These are phyloP conservation scores for Pegea sp. DNA, from an alignment of 23 tunicate species.

Conservation along the genomic window DNA sequence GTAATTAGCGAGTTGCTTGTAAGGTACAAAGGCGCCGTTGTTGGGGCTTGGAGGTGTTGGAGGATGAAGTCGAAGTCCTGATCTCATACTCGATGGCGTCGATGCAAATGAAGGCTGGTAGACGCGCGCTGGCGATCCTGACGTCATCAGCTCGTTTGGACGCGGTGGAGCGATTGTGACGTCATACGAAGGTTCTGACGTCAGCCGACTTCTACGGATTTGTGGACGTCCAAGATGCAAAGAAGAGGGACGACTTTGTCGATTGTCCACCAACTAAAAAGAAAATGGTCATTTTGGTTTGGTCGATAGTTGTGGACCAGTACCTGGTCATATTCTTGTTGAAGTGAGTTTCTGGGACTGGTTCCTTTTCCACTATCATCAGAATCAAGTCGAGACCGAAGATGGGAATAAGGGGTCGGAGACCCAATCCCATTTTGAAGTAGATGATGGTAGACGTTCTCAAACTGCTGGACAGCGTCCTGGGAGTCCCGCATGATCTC, in stretches of 20 bases:
- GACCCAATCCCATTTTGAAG: slow-evolving; percentile 3
- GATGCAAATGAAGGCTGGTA: too few species aligned
- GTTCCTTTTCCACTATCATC: slow-evolving; percentile 85
- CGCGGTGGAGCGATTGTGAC: too few species aligned
- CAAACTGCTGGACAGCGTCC: slow-evolving; percentile 17
- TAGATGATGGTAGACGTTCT: slow-evolving; percentile 13
- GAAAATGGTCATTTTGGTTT: too few species aligned
- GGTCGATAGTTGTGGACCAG: too few species aligned
- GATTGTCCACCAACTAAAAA: too few species aligned
- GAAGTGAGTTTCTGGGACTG: slow-evolving; percentile 62
- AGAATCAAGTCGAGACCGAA: slow-evolving; percentile 30
- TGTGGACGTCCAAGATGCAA: slow-evolving; percentile 10
- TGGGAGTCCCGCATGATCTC: slow-evolving; percentile 56
- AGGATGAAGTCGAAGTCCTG: too few species aligned
- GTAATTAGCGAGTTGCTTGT: too few species aligned
- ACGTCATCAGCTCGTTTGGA: too few species aligned
- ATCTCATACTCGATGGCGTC: too few species aligned
- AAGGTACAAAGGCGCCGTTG: too few species aligned
- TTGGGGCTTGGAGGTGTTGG: too few species aligned
- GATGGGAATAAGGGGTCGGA: slow-evolving; percentile 1
- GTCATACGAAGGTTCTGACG: slow-evolving; percentile 21
- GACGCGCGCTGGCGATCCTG: too few species aligned
- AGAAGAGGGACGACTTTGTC: slow-evolving; percentile 36
- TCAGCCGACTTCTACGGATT: slow-evolving; percentile 9
- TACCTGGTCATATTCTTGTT: slow-evolving; percentile 41